Evolutionary conservation across 2,888 invertebrate species (phyloP).

Genomic region (Zaprionus obscuricornis): DNA sequence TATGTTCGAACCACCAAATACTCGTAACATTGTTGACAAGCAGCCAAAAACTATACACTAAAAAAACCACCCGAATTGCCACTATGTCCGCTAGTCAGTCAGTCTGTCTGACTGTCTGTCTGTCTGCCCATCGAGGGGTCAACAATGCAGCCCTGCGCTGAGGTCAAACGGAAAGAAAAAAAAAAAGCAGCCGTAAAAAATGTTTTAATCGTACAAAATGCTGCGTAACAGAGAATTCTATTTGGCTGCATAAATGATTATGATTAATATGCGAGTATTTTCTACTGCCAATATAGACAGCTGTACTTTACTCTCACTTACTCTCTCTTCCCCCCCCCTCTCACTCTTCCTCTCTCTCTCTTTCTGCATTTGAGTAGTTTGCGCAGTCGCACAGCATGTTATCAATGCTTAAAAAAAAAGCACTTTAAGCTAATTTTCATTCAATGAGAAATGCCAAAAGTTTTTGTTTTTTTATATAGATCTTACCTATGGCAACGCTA

Average conservation of each 20-base stretch:
- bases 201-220: constrained; percentile 43
- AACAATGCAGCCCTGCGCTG: constrained; percentile 42
- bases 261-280: too few species aligned
- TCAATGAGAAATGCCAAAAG: constrained; percentile 31
- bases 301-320: constrained; percentile 35
- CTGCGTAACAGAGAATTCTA: constrained; percentile 38
- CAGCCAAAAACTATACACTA: constrained; percentile 12
- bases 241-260: constrained; percentile 49
- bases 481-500: too few species aligned
- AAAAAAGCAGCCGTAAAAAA: constrained; percentile 56
- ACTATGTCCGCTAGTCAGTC: neutral
- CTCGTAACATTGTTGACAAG: too few species aligned
- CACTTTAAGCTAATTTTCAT: constrained; percentile 74
- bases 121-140: constrained; percentile 58
- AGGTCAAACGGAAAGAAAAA: constrained; percentile 64
- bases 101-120: constrained; percentile 2
- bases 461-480: constrained; percentile 64
- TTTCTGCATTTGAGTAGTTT: constrained; percentile 3
- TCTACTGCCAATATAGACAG: constrained; percentile 45
- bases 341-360: neutral
- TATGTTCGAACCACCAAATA: constrained; percentile 31
- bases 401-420: too few species aligned
- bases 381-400: constrained; percentile 72
- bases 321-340: constrained; percentile 10
- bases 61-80: constrained; percentile 11